Conservation (phyloP, 2,797 vertebrate species). For the Coranthus polyacanthus region DNA sequence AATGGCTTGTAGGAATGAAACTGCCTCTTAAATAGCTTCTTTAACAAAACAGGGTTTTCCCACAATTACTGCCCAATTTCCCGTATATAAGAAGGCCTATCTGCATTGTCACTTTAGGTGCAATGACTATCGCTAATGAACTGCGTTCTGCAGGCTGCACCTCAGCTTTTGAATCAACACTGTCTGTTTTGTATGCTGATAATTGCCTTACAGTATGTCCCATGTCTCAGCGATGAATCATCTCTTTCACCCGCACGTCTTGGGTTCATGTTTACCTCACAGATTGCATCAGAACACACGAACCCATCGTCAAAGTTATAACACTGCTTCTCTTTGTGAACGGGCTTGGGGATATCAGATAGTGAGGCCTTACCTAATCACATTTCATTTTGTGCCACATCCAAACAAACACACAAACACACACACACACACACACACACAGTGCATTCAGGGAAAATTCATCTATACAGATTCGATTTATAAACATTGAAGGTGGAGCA, state of each 20-base stretch:
- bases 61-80: slow-evolving; percentile 50
- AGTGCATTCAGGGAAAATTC: slow-evolving; percentile 31
- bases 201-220: slow-evolving; percentile 57
- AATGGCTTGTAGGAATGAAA: slow-evolving; percentile 27
- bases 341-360: slow-evolving; percentile 45
- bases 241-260: slow-evolving; percentile 9
- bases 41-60: slow-evolving; percentile 19
- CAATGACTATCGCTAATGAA: slow-evolving; percentile 65
- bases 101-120: slow-evolving; percentile 37
- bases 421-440: no score
- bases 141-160: slow-evolving; percentile 27
- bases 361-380: slow-evolving; percentile 23
- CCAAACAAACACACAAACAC: no score
- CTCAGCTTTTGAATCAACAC: slow-evolving; percentile 25
- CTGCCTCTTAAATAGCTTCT: slow-evolving; percentile 31
- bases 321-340: neutral
- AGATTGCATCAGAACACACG: slow-evolving; percentile 56
- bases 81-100: slow-evolving; percentile 35
- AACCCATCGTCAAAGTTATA: slow-evolving; percentile 29
- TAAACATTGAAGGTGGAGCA: slow-evolving; percentile 14
- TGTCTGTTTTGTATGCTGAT: slow-evolving; percentile 42
- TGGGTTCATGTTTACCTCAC: slow-evolving; percentile 45
- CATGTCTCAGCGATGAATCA: slow-evolving; percentile 46
- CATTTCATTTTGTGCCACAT: slow-evolving; percentile 33
- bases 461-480: slow-evolving; percentile 19